Percentiles rank a stretch among this genome's conserved stretches.
phyloP scores from a whole-genome alignment of 1,140 invertebrate genomes.

The Eufriesea mexicana region DNA sequence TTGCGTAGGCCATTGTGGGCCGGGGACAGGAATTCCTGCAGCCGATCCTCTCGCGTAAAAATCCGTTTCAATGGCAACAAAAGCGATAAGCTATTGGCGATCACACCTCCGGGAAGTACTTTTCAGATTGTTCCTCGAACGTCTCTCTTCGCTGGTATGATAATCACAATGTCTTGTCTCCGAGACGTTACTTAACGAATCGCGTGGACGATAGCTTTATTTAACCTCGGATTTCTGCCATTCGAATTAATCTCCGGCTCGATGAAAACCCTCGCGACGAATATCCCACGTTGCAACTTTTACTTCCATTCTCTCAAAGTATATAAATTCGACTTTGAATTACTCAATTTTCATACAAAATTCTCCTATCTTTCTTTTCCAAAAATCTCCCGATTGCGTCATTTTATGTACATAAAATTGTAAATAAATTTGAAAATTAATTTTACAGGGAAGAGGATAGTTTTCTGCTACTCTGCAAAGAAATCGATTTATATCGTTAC shows the following conservation, averaged over 20 bases:
- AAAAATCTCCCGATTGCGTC: too few species aligned
- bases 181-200: neutral
- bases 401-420: too few species aligned
- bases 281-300: too few species aligned
- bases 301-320: too few species aligned
- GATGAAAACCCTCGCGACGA: neutral
- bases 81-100: constrained; percentile 26
- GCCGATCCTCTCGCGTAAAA: constrained; percentile 2
- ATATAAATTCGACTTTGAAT: too few species aligned
- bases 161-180: neutral
- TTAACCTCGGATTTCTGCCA: too few species aligned
- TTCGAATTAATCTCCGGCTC: neutral
- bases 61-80: constrained; percentile 21
- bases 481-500: too few species aligned
- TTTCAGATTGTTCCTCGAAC: constrained; percentile 16
- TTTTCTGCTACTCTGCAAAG: too few species aligned
- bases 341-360: too few species aligned
- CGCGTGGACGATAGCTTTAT: neutral
- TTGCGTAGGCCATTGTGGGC: constrained; percentile 37
- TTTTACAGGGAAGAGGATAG: too few species aligned
- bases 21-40: constrained; percentile 18
- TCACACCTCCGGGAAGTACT: neutral
- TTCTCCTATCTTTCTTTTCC: too few species aligned
- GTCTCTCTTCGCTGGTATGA: neutral
- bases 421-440: too few species aligned